Conservation (phyloP, 2,888 invertebrate species). For the Torymus aiolomorphi region DNA sequence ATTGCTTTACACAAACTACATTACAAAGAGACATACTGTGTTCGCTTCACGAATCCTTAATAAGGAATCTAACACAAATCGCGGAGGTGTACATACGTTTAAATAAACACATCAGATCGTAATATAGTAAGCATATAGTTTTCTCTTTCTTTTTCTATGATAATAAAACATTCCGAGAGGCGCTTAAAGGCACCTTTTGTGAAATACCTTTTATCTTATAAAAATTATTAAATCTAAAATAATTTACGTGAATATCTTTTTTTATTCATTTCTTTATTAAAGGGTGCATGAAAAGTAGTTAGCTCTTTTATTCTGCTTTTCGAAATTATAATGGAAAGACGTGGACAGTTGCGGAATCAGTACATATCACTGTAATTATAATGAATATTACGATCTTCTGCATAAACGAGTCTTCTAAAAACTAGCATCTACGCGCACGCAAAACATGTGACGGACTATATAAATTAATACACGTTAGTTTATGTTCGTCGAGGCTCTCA, state of each 20-base stretch:
- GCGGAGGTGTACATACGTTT: slow-evolving; percentile 44
- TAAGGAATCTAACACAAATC: slow-evolving; percentile 19
- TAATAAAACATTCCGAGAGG: slow-evolving; percentile 22
- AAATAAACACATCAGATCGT: slow-evolving; percentile 54
- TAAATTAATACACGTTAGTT: slow-evolving; percentile 44
- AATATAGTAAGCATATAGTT: slow-evolving; percentile 55
- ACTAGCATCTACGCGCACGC: slow-evolving; percentile 54
- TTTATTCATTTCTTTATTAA: slow-evolving; percentile 34
- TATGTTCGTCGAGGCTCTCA: slow-evolving; percentile 31
- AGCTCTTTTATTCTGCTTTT: slow-evolving; percentile 14
- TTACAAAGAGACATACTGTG: slow-evolving; percentile 52
- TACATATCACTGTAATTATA: slow-evolving; percentile 43
- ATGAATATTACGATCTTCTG: slow-evolving; percentile 39
- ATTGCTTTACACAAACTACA: slow-evolving; percentile 56
- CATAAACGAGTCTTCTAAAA: slow-evolving; percentile 37
- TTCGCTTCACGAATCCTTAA: slow-evolving; percentile 35
- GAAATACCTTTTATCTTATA: slow-evolving; percentile 39
- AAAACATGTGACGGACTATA: slow-evolving; percentile 40
- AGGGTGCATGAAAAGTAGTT: slow-evolving; percentile 25
- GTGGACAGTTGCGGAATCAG: slow-evolving; percentile 29
- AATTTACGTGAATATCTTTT: slow-evolving; percentile 26
- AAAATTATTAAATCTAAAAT: slow-evolving; percentile 46
- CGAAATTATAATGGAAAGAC: slow-evolving; percentile 47
- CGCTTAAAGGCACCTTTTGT: background rate
- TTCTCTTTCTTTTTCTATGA: slow-evolving; percentile 11